Conservation (phyloP, 1,140 invertebrate genomes). For the Trypoxylus dichotomus region DNA sequence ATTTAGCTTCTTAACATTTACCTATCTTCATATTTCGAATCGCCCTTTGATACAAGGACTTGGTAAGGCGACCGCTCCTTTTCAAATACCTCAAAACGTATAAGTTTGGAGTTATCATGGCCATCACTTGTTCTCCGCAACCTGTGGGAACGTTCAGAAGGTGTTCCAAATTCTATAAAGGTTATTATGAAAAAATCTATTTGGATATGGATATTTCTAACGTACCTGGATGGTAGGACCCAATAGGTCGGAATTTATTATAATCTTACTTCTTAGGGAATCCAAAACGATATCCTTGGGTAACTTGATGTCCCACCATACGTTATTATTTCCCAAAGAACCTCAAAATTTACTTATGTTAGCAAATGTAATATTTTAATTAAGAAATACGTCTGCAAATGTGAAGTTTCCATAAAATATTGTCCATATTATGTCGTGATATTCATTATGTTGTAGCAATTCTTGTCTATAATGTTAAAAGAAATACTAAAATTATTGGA, state of each 20-base stretch:
- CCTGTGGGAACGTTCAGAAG: constrained; percentile 62
- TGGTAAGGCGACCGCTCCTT: constrained; percentile 54
- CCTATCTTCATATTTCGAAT: constrained; percentile 67
- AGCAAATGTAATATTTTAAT: too few relatives aligned
- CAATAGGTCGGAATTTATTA: constrained; percentile 61
- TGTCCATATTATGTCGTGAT: too few relatives aligned
- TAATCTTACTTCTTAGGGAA: constrained; percentile 57
- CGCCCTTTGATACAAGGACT: constrained; percentile 60
- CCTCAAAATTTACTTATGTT: not conserved
- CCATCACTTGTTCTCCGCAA: constrained; percentile 82
- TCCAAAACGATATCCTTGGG: constrained; percentile 54
- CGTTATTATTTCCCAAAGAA: constrained; percentile 33
- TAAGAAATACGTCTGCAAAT: too few relatives aligned
- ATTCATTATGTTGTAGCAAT: too few relatives aligned
- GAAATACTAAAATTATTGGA: too few relatives aligned
- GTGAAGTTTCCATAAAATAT: too few relatives aligned
- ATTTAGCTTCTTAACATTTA: not conserved
- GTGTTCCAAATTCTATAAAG: constrained; percentile 57
- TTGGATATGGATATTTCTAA: not conserved
- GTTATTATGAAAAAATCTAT: not conserved
- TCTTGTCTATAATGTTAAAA: too few relatives aligned
- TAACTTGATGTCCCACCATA: constrained; percentile 45
- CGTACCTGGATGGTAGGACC: constrained; percentile 54
- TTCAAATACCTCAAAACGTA: constrained; percentile 69
- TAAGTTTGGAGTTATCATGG: constrained; percentile 76